These are phyloP conservation scores for Caprella mutica DNA, from an alignment of 2,888 invertebrate genomes.

Conservation along the genomic window DNA sequence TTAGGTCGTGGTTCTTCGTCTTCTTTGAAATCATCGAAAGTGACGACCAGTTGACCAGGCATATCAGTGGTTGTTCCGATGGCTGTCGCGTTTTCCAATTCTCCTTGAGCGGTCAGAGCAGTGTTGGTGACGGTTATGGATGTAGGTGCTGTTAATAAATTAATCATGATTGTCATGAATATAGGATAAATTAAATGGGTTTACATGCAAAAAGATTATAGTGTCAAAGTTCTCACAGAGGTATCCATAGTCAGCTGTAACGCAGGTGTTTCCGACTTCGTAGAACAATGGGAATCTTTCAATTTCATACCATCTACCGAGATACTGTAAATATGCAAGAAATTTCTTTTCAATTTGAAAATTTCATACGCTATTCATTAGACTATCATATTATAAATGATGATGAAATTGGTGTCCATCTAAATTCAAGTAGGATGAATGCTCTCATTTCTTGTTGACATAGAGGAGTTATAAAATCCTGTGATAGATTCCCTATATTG, in stretches of 20 bases:
- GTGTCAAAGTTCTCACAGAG: no score
- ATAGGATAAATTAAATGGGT: no score
- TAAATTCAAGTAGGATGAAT: no score
- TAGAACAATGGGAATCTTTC: not conserved
- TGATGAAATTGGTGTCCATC: no score
- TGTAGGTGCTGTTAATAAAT: no score
- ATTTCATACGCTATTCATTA: no score
- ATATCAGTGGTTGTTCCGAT: not conserved
- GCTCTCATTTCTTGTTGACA: no score
- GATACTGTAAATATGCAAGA: not conserved
- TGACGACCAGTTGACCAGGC: slow-evolving; percentile 2
- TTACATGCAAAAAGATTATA: no score
- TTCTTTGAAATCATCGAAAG: not conserved
- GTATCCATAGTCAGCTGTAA: not conserved
- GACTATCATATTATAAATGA: no score
- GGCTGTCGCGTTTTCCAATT: not conserved
- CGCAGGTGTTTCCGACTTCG: not conserved
- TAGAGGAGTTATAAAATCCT: no score
- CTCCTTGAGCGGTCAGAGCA: not conserved
- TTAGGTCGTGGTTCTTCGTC: not conserved
- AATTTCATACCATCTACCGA: slow-evolving; percentile 1
- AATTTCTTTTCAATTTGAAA: not conserved
- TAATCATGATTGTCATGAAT: no score
- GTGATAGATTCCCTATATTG: no score
- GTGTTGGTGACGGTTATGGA: slow-evolving; percentile 1